Evolutionary conservation across 2,888 invertebrate genomes (phyloP).

Genomic region (Sabatieria punctata): DNA sequence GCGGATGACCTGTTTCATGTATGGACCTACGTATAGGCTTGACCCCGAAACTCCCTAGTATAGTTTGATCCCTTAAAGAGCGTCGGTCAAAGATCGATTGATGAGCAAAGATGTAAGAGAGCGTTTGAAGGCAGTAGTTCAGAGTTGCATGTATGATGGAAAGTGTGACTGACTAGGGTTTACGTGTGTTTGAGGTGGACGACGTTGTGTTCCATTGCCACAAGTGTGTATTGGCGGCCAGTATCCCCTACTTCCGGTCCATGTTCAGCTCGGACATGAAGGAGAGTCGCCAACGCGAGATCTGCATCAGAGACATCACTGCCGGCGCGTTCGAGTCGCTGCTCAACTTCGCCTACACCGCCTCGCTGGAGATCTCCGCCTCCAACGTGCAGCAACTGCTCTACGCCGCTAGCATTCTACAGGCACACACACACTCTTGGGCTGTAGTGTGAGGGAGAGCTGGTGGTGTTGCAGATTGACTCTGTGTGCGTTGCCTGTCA

Average conservation of each 20-base stretch:
- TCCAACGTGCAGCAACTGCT: slow-evolving; percentile 37
- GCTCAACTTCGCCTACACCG: slow-evolving; percentile 37
- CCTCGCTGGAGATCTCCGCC: slow-evolving; percentile 31
- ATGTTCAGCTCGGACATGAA: slow-evolving; percentile 37
- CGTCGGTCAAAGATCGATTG: too few species aligned
- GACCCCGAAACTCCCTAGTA: too few species aligned
- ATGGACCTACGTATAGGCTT: too few species aligned
- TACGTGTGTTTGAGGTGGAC: slow-evolving; percentile 4
- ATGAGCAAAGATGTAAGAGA: too few species aligned
- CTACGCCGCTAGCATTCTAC: slow-evolving; percentile 37
- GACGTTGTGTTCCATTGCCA: slow-evolving; percentile 24
- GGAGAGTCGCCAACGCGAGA: not conserved
- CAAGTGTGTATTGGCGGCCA: slow-evolving; percentile 35
- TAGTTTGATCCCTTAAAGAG: too few species aligned
- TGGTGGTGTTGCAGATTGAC: slow-evolving; percentile 36
- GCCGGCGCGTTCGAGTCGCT: slow-evolving; percentile 30
- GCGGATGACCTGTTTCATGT: too few species aligned
- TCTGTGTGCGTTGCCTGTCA: slow-evolving; percentile 35
- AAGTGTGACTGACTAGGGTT: not conserved
- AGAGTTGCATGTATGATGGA: not conserved
- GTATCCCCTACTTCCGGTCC: slow-evolving; percentile 36
- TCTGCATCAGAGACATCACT: slow-evolving; percentile 29
- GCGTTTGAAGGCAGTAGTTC: too few species aligned
- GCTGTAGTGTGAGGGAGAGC: slow-evolving; percentile 10
- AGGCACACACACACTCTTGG: slow-evolving; percentile 25